A percentile compares a stretch with the other conserved stretches of the same genome.
Evolutionary conservation across 2,888 invertebrate species (phyloP).

Genomic region (Hemistola chrysoprasaria): DNA sequence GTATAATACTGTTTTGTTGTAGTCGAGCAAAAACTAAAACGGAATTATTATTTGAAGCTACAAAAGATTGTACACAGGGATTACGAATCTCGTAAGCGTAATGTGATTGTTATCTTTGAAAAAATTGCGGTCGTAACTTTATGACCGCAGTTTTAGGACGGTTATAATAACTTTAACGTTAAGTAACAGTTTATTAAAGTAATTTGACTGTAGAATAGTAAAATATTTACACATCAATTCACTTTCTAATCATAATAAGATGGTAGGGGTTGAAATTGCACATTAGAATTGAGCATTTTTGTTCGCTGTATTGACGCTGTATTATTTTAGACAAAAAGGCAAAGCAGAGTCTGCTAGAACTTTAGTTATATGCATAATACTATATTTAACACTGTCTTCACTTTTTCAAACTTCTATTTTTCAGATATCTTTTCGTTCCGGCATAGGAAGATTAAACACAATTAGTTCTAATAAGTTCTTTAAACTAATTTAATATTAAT

Average conservation of each 20-base stretch:
- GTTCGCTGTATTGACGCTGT: neutral
- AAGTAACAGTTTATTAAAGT: constrained; percentile 36
- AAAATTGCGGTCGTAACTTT: neutral
- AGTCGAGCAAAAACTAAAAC: no score
- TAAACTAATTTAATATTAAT: no score
- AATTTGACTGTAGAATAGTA: constrained; percentile 32
- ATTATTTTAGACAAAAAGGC: neutral
- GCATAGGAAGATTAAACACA: no score
- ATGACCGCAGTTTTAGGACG: no score
- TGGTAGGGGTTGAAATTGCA: constrained; percentile 4
- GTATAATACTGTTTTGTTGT: no score
- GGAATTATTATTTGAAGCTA: no score
- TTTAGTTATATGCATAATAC: no score
- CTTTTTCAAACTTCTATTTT: no score
- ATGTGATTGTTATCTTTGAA: constrained; percentile 9
- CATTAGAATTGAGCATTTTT: constrained; percentile 5
- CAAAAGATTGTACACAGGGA: neutral
- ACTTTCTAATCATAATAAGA: constrained; percentile 16
- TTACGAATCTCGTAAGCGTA: constrained; percentile 5
- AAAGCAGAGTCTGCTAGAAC: no score
- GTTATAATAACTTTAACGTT: constrained; percentile 32
- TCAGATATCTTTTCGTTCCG: no score
- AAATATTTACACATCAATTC: constrained; percentile 41
- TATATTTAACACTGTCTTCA: constrained; percentile 8
- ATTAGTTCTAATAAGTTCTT: no score